Percentiles rank a stretch among this genome's conserved stretches.
phyloP scores from a whole-genome alignment of 2,888 invertebrate genomes.

The Ophion ventricosus region DNA sequence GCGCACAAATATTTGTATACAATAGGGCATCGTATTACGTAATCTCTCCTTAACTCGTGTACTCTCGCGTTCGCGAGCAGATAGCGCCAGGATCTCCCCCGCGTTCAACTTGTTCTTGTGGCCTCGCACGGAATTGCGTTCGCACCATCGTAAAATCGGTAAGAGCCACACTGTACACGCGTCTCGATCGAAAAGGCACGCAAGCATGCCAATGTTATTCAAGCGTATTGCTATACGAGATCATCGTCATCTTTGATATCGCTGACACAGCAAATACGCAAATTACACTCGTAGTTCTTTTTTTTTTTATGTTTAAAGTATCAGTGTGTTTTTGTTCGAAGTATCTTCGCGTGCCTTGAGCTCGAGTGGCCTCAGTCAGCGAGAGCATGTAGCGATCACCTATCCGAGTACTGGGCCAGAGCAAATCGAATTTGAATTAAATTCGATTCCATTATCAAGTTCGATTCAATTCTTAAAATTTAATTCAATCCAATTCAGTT shows the following conservation, averaged over 20 bases:
- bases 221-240: conserved; percentile 34
- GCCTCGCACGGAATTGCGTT: conserved; percentile 60
- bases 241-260: conserved; percentile 36
- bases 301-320: neutral
- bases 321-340: no score
- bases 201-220: neutral
- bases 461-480: no score
- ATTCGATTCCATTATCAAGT: no score
- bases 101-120: conserved; percentile 72
- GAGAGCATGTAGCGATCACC: no score
- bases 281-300: neutral
- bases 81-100: conserved; percentile 77
- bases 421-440: no score
- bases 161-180: conserved; percentile 20
- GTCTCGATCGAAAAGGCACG: neutral
- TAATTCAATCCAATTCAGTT: no score
- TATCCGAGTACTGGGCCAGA: no score
- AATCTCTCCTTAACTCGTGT: conserved; percentile 78
- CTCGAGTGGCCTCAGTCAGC: no score
- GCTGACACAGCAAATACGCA: conserved; percentile 1
- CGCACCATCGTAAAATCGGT: conserved; percentile 61
- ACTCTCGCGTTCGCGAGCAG: conserved; percentile 69
- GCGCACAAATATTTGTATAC: conserved; percentile 80
- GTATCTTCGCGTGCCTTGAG: no score
- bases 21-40: conserved; percentile 82